Conservation (phyloP, 2,888 invertebrate species). For the Ectemnius lituratus region DNA sequence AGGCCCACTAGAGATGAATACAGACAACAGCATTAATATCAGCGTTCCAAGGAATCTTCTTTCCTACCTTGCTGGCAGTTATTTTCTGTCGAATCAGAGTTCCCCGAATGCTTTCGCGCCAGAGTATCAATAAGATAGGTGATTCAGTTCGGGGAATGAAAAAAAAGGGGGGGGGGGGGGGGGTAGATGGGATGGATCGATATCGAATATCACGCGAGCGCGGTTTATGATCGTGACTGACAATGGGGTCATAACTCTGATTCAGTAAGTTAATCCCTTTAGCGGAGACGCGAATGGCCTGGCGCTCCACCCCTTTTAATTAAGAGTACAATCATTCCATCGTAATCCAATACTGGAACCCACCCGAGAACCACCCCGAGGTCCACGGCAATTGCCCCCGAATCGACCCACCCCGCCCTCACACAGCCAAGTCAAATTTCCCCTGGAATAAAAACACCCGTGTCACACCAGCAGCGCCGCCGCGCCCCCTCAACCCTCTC, state of each 20-base stretch:
- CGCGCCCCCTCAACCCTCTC: neutral
- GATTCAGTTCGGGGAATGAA: too few species aligned
- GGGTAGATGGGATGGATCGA: constrained; percentile 7
- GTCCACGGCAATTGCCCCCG: constrained; percentile 41
- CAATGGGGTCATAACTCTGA: constrained; percentile 54
- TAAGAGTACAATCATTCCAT: constrained; percentile 62
- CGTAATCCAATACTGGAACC: constrained; percentile 60
- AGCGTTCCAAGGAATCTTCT: constrained; percentile 5
- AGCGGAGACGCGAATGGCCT: constrained; percentile 43
- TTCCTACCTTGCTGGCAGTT: too few species aligned
- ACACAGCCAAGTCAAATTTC: constrained; percentile 45
- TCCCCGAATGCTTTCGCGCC: neutral
- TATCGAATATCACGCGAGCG: constrained; percentile 15
- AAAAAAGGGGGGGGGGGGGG: too few species aligned
- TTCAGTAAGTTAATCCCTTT: constrained; percentile 55
- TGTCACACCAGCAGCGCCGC: too few species aligned
- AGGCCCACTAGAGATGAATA: constrained; percentile 55
- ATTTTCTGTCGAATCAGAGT: constrained; percentile 26
- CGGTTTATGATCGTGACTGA: constrained; percentile 47
- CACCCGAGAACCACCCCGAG: constrained; percentile 16
- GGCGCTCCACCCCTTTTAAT: constrained; percentile 49
- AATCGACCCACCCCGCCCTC: constrained; percentile 17
- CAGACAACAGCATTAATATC: constrained; percentile 59
- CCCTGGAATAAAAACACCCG: constrained; percentile 38
- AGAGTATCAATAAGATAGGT: too few species aligned